A percentile compares a stretch with the other conserved stretches of the same genome.
phyloP scores from a whole-genome alignment of 1,140 invertebrate species.

The Heterodera carotae region DNA sequence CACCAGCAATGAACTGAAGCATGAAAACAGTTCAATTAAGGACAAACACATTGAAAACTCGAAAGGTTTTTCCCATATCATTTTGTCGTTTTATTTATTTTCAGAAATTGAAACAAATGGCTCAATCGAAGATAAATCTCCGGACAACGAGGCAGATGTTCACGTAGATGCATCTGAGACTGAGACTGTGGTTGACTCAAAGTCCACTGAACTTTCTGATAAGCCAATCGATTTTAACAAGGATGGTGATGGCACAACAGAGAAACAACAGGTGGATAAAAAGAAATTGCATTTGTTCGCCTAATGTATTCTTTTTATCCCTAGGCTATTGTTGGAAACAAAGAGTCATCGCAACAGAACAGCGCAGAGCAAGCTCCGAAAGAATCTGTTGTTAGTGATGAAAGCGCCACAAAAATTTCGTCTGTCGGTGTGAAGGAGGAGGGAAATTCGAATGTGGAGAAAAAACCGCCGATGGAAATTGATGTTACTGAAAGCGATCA shows the following conservation, averaged over 20 bases:
- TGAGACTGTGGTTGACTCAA: background rate
- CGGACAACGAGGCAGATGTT: background rate
- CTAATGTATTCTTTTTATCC: too few species aligned
- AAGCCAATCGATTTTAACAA: background rate
- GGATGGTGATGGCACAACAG: background rate
- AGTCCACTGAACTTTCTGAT: background rate
- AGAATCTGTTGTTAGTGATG: too few species aligned
- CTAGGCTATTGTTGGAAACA: background rate
- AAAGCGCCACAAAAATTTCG: too few species aligned
- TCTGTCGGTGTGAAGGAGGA: too few species aligned
- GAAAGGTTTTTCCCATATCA: conserved; percentile 42
- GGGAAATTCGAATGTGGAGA: too few species aligned
- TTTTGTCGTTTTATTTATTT: background rate
- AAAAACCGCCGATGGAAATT: too few species aligned
- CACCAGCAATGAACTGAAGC: background rate
- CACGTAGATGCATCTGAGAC: background rate
- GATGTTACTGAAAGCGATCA: background rate
- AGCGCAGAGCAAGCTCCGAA: too few species aligned
- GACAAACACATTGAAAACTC: conserved; percentile 81
- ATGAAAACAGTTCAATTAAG: conserved; percentile 69
- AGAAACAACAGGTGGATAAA: background rate
- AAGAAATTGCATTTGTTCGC: too few species aligned
- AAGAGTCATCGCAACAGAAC: background rate
- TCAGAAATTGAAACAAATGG: background rate
- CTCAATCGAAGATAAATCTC: background rate